Evolutionary conservation across 2,113 vertebrate genomes (phyloP).

Genomic region (Lepisosteus oculatus): DNA sequence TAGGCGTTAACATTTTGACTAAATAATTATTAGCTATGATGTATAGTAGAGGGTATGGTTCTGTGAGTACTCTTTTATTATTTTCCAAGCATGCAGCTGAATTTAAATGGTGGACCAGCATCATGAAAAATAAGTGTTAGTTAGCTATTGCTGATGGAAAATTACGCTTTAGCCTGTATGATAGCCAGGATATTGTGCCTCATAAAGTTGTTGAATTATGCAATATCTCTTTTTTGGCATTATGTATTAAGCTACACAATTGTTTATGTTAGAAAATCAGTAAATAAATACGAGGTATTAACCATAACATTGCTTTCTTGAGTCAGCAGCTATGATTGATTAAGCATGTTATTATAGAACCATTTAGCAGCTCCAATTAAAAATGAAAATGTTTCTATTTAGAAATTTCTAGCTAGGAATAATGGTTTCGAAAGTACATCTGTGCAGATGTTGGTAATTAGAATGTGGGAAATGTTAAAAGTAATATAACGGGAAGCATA

Average conservation of each 20-base stretch:
- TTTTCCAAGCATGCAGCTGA: no score
- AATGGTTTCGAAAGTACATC: background rate
- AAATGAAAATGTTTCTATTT: conserved; percentile 12
- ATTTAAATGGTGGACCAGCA: no score
- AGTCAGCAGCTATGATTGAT: conserved; percentile 17
- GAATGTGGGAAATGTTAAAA: conserved; percentile 4
- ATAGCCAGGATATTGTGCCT: background rate
- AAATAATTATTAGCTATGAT: no score
- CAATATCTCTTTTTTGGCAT: background rate
- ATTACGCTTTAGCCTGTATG: no score
- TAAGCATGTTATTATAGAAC: conserved; percentile 13
- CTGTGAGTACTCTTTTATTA: no score
- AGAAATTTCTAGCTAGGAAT: background rate
- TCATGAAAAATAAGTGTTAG: no score
- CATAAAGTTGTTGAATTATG: conserved; percentile 3
- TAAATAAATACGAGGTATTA: conserved; percentile 6
- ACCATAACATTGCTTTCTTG: background rate
- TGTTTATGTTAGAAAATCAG: background rate
- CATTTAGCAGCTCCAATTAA: conserved; percentile 9
- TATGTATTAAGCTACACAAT: background rate
- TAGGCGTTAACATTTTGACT: no score
- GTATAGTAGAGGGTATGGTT: no score
- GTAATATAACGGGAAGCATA: conserved; percentile 4
- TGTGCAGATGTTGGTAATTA: conserved; percentile 14
- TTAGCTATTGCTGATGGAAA: no score